phyloP scores from a whole-genome alignment of 2,797 vertebrate genomes.

The Megaceryle alcyon region DNA sequence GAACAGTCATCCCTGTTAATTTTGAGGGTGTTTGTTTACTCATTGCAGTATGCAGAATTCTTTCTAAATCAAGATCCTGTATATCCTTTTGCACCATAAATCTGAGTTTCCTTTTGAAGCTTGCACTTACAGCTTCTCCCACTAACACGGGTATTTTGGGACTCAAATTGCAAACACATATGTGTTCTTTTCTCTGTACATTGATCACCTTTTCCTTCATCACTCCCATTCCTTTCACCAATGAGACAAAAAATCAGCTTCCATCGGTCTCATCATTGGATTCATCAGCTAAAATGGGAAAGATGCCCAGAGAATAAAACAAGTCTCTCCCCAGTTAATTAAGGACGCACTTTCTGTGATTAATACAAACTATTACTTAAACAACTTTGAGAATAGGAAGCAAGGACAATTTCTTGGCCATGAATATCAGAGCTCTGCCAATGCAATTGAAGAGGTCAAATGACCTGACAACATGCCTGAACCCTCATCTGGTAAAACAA shows the following conservation, averaged over 20 bases:
- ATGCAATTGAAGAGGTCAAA: constrained; percentile 56
- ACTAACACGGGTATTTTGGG: background rate
- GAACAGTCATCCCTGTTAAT: background rate
- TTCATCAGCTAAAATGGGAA: background rate
- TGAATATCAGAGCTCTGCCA: constrained; percentile 24
- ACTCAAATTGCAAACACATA: background rate
- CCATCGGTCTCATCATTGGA: background rate
- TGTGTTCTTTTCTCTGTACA: background rate
- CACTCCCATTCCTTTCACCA: background rate
- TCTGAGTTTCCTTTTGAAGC: background rate
- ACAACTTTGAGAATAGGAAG: constrained; percentile 15
- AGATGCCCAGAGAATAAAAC: rapidly evolving
- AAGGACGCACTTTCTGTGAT: background rate
- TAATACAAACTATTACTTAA: constrained; percentile 16
- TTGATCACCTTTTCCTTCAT: background rate
- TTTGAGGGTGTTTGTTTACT: background rate
- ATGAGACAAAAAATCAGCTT: background rate
- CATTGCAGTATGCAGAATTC: background rate
- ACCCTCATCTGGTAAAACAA: constrained; percentile 54
- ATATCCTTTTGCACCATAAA: background rate
- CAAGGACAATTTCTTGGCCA: constrained; percentile 19
- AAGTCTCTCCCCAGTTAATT: background rate
- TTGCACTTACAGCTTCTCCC: background rate
- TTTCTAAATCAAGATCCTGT: background rate
- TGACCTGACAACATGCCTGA: constrained; percentile 48